A percentile compares a stretch with the other conserved stretches of the same genome.
Evolutionary conservation across 2,113 vertebrate species (phyloP).

Genomic region (human (Homo sapiens)): DNA sequence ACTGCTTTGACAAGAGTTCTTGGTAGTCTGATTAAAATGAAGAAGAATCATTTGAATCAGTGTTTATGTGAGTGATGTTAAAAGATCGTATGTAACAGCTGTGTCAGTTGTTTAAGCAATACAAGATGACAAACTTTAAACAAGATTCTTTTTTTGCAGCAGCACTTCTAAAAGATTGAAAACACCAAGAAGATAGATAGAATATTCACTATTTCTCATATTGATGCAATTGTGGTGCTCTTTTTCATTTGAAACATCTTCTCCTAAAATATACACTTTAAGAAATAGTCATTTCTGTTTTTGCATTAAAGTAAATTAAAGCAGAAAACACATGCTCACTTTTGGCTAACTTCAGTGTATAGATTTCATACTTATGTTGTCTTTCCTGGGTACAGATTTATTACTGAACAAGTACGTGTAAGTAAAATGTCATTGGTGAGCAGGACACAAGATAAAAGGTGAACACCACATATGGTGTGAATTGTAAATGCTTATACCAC

Average conservation of each 20-base stretch:
- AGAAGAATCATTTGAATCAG: background rate
- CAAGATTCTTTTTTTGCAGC: background rate
- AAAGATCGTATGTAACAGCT: background rate
- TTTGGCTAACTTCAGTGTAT: background rate
- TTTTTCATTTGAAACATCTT: background rate
- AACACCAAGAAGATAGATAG: background rate
- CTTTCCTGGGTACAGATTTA: slow-evolving; percentile 8
- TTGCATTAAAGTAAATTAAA: slow-evolving; percentile 13
- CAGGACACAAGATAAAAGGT: background rate
- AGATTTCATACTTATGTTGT: slow-evolving; percentile 14
- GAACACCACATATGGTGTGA: background rate
- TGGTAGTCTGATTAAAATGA: slow-evolving; percentile 27
- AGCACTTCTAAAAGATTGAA: slow-evolving; percentile 7
- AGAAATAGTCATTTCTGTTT: slow-evolving; percentile 19
- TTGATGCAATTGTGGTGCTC: background rate
- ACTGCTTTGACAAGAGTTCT: background rate
- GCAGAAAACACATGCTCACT: background rate
- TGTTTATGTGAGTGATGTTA: background rate
- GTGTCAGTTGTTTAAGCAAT: background rate
- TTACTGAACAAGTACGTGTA: background rate
- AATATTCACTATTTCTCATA: slow-evolving; percentile 6
- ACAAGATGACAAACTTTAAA: background rate
- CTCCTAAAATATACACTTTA: background rate
- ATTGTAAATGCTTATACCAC: background rate
- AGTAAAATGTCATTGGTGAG: slow-evolving; percentile 2